Evolutionary conservation across 2,113 vertebrate genomes (phyloP).

Genomic region (Ageneiosus marmoratus): DNA sequence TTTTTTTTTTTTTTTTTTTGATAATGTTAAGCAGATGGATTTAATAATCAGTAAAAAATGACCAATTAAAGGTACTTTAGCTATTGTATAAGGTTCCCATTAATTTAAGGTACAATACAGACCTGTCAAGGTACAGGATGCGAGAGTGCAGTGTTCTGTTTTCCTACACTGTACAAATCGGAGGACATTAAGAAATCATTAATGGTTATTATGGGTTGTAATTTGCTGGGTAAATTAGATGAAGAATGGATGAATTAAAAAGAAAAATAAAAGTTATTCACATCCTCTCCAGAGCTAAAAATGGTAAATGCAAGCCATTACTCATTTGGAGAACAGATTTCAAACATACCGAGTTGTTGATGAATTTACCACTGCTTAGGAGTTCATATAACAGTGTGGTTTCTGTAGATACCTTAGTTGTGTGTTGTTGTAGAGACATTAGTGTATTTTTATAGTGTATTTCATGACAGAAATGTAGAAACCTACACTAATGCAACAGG

Average conservation of each 20-base stretch:
- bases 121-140: background rate
- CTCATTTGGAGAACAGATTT: background rate
- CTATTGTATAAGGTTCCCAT: background rate
- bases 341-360: background rate
- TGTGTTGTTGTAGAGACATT: too few species aligned
- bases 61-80: background rate
- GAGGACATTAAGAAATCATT: constrained; percentile 11
- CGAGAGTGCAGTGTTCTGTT: background rate
- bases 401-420: background rate
- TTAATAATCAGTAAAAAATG: background rate
- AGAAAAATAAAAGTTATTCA: background rate
- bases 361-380: background rate
- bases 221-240: constrained; percentile 19
- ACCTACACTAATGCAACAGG: background rate
- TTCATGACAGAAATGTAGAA: background rate
- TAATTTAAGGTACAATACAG: background rate
- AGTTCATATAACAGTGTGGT: background rate
- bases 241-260: constrained; percentile 9
- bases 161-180: constrained; percentile 17
- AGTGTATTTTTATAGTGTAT: background rate
- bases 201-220: constrained; percentile 25
- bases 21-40: background rate
- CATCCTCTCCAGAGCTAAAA: constrained; percentile 10
- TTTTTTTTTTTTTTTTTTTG: background rate
- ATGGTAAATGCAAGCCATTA: background rate